phyloP scores from a whole-genome alignment of 1,140 invertebrate genomes.

The Aphidius ervi region DNA sequence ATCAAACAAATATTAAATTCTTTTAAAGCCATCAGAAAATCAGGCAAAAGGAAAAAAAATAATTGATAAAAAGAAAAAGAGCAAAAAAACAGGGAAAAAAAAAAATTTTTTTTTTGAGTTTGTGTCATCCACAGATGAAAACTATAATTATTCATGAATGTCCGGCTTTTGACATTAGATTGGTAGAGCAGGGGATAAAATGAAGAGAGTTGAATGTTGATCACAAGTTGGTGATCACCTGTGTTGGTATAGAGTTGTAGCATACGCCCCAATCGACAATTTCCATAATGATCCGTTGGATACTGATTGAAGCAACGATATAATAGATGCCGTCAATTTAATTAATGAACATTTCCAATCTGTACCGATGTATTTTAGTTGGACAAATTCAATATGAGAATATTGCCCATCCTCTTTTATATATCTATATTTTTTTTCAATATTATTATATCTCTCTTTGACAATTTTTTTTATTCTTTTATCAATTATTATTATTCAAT shows the following conservation, averaged over 20 bases:
- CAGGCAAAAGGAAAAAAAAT: neutral
- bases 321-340: conserved; percentile 19
- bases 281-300: conserved; percentile 22
- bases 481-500: too few species aligned
- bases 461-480: too few species aligned
- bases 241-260: neutral
- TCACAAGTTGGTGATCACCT: conserved; percentile 2
- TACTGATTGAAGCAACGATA: conserved; percentile 18
- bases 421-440: neutral
- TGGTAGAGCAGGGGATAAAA: neutral
- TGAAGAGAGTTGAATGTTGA: conserved; percentile 7
- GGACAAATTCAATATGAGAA: too few species aligned
- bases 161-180: too few species aligned
- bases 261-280: conserved; percentile 7
- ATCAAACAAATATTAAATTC: neutral
- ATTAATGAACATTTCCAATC: conserved; percentile 14
- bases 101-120: too few species aligned
- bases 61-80: neutral
- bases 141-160: too few species aligned
- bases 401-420: neutral
- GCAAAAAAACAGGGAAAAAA: neutral
- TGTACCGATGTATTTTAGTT: conserved; percentile 2
- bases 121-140: too few species aligned
- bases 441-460: too few species aligned
- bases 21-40: neutral